Conservation (phyloP, 1,140 invertebrate species). For the Drosophila saltans region DNA sequence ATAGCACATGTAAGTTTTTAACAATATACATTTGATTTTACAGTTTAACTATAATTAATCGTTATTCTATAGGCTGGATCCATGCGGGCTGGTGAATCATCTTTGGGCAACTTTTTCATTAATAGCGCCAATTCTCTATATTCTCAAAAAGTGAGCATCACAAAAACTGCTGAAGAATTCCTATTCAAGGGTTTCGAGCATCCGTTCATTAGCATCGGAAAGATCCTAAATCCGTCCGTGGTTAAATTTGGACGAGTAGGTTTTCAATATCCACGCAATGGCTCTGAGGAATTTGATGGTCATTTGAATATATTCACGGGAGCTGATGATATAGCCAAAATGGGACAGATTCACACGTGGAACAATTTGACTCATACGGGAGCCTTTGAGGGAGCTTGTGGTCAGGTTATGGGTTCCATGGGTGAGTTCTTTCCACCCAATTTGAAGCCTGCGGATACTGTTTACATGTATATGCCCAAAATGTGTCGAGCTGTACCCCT, state of each 20-base stretch:
- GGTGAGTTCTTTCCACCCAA: slow-evolving; percentile 91
- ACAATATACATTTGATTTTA: too few species aligned
- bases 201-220: slow-evolving; percentile 87
- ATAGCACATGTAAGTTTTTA: slow-evolving; percentile 88
- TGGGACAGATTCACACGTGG: slow-evolving; percentile 88
- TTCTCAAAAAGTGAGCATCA: slow-evolving; percentile 84
- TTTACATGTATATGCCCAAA: slow-evolving; percentile 88
- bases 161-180: slow-evolving; percentile 87
- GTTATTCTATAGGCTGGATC: slow-evolving; percentile 86
- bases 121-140: slow-evolving; percentile 13
- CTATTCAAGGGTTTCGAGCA: slow-evolving; percentile 91
- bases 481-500: slow-evolving; percentile 87
- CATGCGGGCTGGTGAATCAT: slow-evolving; percentile 57
- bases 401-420: slow-evolving; percentile 86
- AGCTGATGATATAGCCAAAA: slow-evolving; percentile 84
- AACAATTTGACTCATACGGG: slow-evolving; percentile 86
- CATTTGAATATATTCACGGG: slow-evolving; percentile 90
- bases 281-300: slow-evolving; percentile 88
- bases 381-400: slow-evolving; percentile 86
- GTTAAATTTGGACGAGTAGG: slow-evolving; percentile 89
- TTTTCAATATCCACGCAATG: slow-evolving; percentile 92
- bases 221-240: slow-evolving; percentile 59
- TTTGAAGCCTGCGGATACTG: slow-evolving; percentile 84
- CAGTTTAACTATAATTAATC: neutral
- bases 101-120: neutral